phyloP scores from a whole-genome alignment of 2,797 vertebrate genomes.

The Galaxias olidus region DNA sequence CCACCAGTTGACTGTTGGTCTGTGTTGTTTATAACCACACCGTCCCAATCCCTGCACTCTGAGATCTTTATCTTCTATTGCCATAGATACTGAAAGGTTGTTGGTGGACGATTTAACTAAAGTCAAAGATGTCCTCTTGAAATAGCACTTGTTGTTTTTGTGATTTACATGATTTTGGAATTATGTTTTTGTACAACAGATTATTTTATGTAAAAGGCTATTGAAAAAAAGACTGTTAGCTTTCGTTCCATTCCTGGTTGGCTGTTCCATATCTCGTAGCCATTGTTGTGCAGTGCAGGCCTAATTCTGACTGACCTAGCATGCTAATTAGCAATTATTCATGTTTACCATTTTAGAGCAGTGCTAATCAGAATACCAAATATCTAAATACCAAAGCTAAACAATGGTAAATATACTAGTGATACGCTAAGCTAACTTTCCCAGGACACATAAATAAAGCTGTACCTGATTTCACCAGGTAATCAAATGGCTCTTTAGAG shows the following conservation, averaged over 20 bases:
- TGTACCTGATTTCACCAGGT: too few species aligned
- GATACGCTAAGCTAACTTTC: too few species aligned
- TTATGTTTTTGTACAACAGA: slow-evolving; percentile 14
- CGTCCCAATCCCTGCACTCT: slow-evolving; percentile 16
- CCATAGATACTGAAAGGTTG: too few species aligned
- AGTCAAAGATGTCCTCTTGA: background rate
- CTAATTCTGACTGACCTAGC: background rate
- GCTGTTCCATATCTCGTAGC: background rate
- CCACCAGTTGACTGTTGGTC: slow-evolving; percentile 13
- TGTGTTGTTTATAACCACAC: slow-evolving; percentile 24
- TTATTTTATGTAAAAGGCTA: slow-evolving; percentile 12
- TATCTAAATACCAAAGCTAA: background rate
- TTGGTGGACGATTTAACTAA: too few species aligned
- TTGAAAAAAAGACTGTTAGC: slow-evolving; percentile 63
- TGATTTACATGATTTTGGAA: slow-evolving; percentile 27
- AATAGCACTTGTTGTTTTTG: background rate
- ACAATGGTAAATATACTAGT: background rate
- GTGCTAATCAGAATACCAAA: background rate
- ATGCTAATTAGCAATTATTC: background rate
- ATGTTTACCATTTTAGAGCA: background rate
- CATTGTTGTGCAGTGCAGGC: background rate
- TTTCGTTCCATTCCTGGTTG: slow-evolving; percentile 29
- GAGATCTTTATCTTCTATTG: slow-evolving; percentile 19
- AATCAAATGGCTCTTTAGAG: too few species aligned
- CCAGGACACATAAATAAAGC: too few species aligned